Conservation (phyloP, 2,888 invertebrate species). For the Eurois occulta region DNA sequence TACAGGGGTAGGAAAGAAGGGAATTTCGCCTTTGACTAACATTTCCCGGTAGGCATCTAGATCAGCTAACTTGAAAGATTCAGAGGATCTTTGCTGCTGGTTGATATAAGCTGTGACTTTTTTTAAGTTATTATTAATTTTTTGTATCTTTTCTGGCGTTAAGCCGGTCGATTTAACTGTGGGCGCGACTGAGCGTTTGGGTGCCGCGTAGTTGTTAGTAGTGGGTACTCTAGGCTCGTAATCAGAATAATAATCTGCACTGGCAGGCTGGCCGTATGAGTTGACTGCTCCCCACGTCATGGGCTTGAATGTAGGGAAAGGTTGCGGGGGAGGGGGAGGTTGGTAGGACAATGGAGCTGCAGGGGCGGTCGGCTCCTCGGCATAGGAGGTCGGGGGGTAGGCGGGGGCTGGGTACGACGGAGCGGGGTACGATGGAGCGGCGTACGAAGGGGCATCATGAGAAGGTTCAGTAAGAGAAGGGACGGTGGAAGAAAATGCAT, state of each 20-base stretch:
- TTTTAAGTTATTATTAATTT: constrained; percentile 83
- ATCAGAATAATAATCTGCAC: constrained; percentile 79
- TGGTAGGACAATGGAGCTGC: constrained; percentile 71
- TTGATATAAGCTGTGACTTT: constrained; percentile 81
- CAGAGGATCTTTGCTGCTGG: constrained; percentile 82
- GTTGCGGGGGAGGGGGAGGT: constrained; percentile 82
- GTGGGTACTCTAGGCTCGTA: constrained; percentile 78
- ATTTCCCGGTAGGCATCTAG: constrained; percentile 77
- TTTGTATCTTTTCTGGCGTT: constrained; percentile 84
- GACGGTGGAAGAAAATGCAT: constrained; percentile 75
- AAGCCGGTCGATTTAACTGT: constrained; percentile 73
- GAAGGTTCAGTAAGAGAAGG: constrained; percentile 35
- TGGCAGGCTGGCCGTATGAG: constrained; percentile 86
- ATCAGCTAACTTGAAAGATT: constrained; percentile 77
- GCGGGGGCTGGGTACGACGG: constrained; percentile 24
- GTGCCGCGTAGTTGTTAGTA: constrained; percentile 76
- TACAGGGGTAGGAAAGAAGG: constrained; percentile 82
- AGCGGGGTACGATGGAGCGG: constrained; percentile 36
- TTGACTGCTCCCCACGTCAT: constrained; percentile 85
- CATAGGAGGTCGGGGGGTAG: constrained; percentile 36
- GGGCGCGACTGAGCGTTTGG: constrained; percentile 77
- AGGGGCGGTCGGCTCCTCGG: constrained; percentile 53
- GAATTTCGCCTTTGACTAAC: constrained; percentile 77
- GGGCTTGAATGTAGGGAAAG: constrained; percentile 79
- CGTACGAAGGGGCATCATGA: constrained; percentile 27